Conservation (phyloP, 1,140 invertebrate genomes). For the Musca vetustissima region DNA sequence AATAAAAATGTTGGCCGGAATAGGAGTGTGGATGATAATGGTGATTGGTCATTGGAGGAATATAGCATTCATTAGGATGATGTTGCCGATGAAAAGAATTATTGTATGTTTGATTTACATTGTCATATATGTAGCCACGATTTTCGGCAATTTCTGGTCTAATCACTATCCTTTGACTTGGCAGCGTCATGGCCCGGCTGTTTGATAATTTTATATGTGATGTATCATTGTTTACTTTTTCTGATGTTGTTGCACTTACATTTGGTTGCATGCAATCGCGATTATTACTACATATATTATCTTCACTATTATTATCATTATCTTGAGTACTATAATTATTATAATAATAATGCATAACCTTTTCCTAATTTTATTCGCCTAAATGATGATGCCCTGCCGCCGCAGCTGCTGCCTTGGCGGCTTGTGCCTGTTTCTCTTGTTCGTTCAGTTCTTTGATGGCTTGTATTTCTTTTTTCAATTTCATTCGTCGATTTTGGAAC, state of each 20-base stretch:
- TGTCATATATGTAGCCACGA: no score
- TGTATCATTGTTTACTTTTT: neutral
- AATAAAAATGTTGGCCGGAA: no score
- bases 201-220: conserved; percentile 43
- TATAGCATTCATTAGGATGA: no score
- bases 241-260: neutral
- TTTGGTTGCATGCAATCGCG: no score
- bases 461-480: conserved; percentile 97
- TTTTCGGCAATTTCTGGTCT: no score
- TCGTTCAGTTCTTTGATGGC: conserved; percentile 98
- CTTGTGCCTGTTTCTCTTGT: conserved; percentile 92
- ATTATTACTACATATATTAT: conserved; percentile 26
- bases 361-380: conserved; percentile 52
- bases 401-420: conserved; percentile 81
- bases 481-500: conserved; percentile 99
- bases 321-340: conserved; percentile 24
- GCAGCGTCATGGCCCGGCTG: conserved; percentile 15
- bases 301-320: conserved; percentile 13
- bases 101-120: no score
- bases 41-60: no score
- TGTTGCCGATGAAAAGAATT: no score
- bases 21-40: no score
- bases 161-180: no score
- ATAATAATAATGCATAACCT: conserved; percentile 28
- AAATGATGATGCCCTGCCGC: conserved; percentile 61